phyloP scores from a whole-genome alignment of 2,888 invertebrate genomes.

The Beris morrisii region DNA sequence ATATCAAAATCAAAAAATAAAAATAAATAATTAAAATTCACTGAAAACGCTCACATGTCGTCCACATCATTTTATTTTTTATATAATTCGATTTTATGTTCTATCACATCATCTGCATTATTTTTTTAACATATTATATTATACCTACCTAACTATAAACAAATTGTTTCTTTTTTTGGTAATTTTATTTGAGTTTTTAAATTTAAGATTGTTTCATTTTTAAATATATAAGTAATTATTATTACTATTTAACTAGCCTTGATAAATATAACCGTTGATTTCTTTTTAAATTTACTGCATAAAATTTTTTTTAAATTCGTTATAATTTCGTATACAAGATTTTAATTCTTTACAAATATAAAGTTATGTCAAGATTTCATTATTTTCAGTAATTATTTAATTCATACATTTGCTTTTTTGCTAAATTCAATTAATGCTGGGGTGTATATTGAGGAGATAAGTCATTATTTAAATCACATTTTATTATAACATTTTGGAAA shows the following conservation, averaged over 20 bases:
- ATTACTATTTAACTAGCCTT: slow-evolving; percentile 26
- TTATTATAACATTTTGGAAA: no score
- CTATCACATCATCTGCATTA: not conserved
- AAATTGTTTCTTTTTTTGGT: not conserved
- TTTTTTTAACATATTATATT: slow-evolving; percentile 5
- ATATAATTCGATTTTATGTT: not conserved
- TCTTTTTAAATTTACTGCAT: no score
- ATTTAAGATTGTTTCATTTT: no score
- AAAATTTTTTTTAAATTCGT: no score
- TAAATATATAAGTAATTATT: not conserved
- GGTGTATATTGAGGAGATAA: no score
- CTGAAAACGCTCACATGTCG: slow-evolving; percentile 31
- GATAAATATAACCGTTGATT: slow-evolving; percentile 8
- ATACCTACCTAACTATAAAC: not conserved
- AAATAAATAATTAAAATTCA: slow-evolving; percentile 15
- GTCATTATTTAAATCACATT: no score
- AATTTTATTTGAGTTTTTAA: not conserved
- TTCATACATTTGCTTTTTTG: no score
- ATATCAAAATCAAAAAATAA: slow-evolving; percentile 7
- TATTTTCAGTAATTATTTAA: no score
- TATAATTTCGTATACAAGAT: no score
- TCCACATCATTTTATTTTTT: slow-evolving; percentile 10
- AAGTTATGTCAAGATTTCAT: no score
- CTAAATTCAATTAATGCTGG: no score
- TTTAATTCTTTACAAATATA: no score